Evolutionary conservation across 2,797 vertebrate species (phyloP), one percentile per base, ranked within the genome.

Genomic region (Sparidentex hasta): DNA sequence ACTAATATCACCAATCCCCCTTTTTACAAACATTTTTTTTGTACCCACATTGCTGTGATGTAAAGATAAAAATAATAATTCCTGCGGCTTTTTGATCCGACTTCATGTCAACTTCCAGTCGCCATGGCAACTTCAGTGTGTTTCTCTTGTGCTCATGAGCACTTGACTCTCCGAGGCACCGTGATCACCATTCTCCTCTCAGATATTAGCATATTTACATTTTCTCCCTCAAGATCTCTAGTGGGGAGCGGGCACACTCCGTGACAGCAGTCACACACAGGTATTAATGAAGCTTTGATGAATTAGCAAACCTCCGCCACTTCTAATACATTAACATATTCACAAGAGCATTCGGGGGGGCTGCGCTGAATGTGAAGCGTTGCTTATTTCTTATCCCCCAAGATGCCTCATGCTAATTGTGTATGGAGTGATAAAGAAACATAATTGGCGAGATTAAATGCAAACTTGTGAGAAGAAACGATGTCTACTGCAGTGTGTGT

Each of bases 201-300:
- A 51, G 18, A 77, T 38, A 80, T 87, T 76, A 72, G 55, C 79
- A 84, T 71, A 85, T 88, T 86, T 81, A 64, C 78, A 81, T 80
- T 83, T 72, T 71, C 55, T 63, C 33, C 50, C 43, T 18, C 48
- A 12, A 33, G 55, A 56, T 83, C 73, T 75, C 65, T 72, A 29
- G 27, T 78, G 75, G 62, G 46, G 55, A 61, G 44, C 23, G 25
- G 41, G 58, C 46, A 71, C 11, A 8, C 61, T 69, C 74, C 23
- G 51, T 83, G 82, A 79, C 81, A 85, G 84, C 54, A 78, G 55
- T 57, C 65, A 80, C 74, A 80, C 74, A 14, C 58, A 86, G 50
- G 47, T 80, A 82, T 87, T 89, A 86, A 91, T 88, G 76, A 90
- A 82, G 64, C 75, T 87, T 77, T 77, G 84, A 89, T 90, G 70